Percentiles rank a stretch among this genome's conserved stretches.
These are phyloP conservation scores for Brachypterus glaber DNA, from an alignment of 2,888 invertebrate species.

Conservation along the genomic window DNA sequence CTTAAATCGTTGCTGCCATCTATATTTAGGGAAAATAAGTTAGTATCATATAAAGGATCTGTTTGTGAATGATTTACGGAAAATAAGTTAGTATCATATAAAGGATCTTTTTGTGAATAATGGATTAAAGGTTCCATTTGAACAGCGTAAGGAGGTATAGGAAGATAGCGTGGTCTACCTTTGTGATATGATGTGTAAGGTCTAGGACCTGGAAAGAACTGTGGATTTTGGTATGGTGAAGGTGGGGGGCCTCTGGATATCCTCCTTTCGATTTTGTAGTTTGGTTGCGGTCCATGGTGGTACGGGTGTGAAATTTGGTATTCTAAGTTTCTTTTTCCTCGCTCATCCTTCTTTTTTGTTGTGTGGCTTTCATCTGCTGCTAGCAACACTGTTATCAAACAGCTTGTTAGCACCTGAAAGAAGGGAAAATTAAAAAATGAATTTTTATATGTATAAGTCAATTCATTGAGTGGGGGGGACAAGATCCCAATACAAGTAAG, in stretches of 20 bases:
- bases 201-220: conserved; percentile 33
- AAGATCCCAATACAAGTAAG: no score
- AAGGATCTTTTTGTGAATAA: conserved; percentile 69
- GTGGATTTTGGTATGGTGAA: conserved; percentile 28
- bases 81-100: conserved; percentile 50
- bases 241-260: conserved; percentile 43
- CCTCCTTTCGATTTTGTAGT: conserved; percentile 47
- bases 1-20: conserved; percentile 43
- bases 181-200: conserved; percentile 31
- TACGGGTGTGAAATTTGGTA: conserved; percentile 52
- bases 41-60: conserved; percentile 62
- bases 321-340: conserved; percentile 50
- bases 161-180: conserved; percentile 39
- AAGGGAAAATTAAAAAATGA: conserved; percentile 21
- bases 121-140: conserved; percentile 73
- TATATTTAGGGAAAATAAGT: conserved; percentile 33
- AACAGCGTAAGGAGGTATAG: conserved; percentile 63
- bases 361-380: conserved; percentile 39
- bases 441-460: conserved; percentile 3
- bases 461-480: no score
- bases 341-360: conserved; percentile 40
- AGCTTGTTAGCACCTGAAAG: conserved; percentile 49
- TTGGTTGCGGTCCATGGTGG: conserved; percentile 45
- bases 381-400: conserved; percentile 47
- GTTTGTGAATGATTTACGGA: conserved; percentile 65